Conservation (phyloP, 2,797 vertebrate species). For the Sphenodon punctatus region DNA sequence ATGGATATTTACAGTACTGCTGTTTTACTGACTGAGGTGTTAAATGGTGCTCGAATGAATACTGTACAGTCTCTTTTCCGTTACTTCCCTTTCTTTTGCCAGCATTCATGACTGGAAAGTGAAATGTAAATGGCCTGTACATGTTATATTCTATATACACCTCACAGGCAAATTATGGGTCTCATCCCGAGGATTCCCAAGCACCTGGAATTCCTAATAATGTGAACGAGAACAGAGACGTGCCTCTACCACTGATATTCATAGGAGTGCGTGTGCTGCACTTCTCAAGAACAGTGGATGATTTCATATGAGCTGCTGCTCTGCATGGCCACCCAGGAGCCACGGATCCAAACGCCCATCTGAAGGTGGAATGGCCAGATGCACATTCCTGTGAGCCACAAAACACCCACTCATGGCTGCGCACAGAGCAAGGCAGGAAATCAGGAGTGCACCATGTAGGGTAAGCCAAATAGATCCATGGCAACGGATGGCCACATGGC, state of each 20-base stretch:
- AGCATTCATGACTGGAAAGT: not conserved
- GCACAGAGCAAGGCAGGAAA: too few species aligned
- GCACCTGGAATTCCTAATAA: not conserved
- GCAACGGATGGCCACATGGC: too few species aligned
- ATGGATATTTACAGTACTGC: not conserved
- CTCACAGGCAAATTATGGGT: not conserved
- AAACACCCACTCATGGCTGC: too few species aligned
- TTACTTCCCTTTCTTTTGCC: not conserved
- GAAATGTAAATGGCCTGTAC: not conserved
- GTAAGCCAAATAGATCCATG: too few species aligned
- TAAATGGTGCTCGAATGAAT: not conserved
- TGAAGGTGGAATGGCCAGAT: too few species aligned
- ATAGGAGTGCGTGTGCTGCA: not conserved
- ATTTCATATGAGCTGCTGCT: too few species aligned
- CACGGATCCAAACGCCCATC: too few species aligned
- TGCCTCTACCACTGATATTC: fast-evolving
- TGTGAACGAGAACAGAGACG: not conserved
- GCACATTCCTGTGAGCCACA: too few species aligned
- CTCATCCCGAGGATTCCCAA: not conserved
- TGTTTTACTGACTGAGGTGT: not conserved
- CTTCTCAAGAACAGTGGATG: conserved; percentile 19
- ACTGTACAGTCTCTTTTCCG: not conserved
- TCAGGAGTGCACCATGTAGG: too few species aligned
- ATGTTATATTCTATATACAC: not conserved
- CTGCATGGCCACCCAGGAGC: too few species aligned